Base-by-base conservation (phyloP, 2,888 invertebrate genomes). In the Lasiommata megera region DNA sequence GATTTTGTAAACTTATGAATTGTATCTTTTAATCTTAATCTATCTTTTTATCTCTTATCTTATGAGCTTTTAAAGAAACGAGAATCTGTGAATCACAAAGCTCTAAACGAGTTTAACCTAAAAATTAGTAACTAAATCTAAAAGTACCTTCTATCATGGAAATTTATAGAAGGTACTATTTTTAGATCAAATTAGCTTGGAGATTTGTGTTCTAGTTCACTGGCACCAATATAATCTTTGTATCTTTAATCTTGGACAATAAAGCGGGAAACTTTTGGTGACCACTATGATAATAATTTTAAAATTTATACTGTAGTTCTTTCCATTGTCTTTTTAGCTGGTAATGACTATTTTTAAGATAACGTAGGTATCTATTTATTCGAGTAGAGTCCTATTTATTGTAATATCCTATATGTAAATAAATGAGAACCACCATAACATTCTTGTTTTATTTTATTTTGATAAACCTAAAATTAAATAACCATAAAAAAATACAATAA, bases 251-350 rank as follows among this genome's bases (percentile, higher is more conserved):
- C 51, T 67, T 70, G 58, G 88, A 88, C 88, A 87, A 88, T 88
- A 88, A 85, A 70, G 23, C 67, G 62, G 67, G 67, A 53, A 66
- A 74, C 64, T 67, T 53, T 58, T 68, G 66, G 77, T 71, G 84
- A 83, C 79, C 79, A 81, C 61, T 62, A 76, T 68, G 79, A 85
- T 85, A 81, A 83, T 82, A 79, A 82, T 72, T 76, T 73, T 61
- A 72, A 71, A 68, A 72, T 67, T 68, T 74, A 73, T 76, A 74
- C 70, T 73, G 73, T 82, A 82, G 77, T 65, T 44, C 50, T 53
- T 65, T 60, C 43, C 18, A 58, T 56, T 56, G 55, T 64, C 62
- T 60, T 56, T 61, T 56, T 58, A 59, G 44, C 50, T 61, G 41
- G 17, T 58, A 58, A 41, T 52, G 47, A 56, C 55, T 60, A 54